Percentiles rank a stretch among this genome's conserved stretches.
Conservation (phyloP, 2,797 vertebrate species). For the Fistularia tabacaria region DNA sequence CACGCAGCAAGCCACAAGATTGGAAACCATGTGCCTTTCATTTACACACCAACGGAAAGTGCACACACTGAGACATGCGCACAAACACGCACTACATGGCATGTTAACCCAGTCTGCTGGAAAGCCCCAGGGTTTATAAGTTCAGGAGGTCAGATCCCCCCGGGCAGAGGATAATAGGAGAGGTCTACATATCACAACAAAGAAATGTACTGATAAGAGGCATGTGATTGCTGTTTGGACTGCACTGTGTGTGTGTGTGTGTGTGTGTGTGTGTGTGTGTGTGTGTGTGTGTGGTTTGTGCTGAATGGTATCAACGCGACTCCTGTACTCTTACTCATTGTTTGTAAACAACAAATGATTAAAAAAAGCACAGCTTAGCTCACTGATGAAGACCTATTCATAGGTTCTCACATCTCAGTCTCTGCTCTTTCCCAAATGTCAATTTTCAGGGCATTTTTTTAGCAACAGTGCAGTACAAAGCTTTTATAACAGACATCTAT, state of each 20-base stretch:
- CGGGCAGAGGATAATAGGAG: constrained; percentile 45
- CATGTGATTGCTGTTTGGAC: constrained; percentile 34
- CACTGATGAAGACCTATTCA: neutral
- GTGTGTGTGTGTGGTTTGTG: constrained; percentile 9
- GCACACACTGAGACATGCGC: constrained; percentile 8
- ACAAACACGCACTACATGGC: constrained; percentile 11
- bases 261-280: constrained; percentile 14
- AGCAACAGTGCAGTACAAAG: too few relatives aligned
- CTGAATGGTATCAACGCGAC: neutral
- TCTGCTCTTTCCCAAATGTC: too few relatives aligned
- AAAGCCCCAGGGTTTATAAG: constrained; percentile 57
- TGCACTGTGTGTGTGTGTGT: constrained; percentile 2
- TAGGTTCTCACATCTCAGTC: too few relatives aligned
- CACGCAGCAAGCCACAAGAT: constrained; percentile 19
- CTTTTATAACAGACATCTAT: too few relatives aligned
- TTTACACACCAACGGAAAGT: constrained; percentile 22
- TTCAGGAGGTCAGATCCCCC: constrained; percentile 52
- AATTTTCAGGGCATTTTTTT: too few relatives aligned
- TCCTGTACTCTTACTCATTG: too few relatives aligned
- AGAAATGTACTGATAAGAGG: constrained; percentile 53
- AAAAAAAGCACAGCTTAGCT: neutral
- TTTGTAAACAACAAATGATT: too few relatives aligned
- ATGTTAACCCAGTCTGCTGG: constrained; percentile 24
- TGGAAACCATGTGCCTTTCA: constrained; percentile 34
- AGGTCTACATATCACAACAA: constrained; percentile 54